A percentile compares a stretch with the other conserved stretches of the same genome.
phyloP scores from a whole-genome alignment of 2,113 vertebrate genomes.

The Heterotilapia buettikoferi region DNA sequence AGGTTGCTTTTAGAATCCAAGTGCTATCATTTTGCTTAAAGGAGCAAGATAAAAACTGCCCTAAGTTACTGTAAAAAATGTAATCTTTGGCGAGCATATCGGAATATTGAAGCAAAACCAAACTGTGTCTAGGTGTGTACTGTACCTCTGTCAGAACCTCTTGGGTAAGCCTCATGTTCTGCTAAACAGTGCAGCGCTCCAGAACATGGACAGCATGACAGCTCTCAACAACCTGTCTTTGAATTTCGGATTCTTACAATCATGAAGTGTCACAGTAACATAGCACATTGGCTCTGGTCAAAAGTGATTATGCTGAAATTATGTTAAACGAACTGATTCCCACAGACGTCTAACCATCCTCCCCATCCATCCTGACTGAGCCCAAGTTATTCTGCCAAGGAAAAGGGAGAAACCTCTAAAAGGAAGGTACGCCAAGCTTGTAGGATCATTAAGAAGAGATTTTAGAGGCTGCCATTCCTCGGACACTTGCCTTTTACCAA shows the following conservation, averaged over 20 bases:
- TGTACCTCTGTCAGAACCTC: background rate
- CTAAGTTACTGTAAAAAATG: background rate
- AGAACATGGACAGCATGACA: background rate
- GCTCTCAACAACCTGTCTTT: background rate
- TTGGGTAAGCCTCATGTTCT: background rate
- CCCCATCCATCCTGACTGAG: background rate
- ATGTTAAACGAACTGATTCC: background rate
- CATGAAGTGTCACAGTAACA: background rate
- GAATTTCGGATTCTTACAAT: background rate
- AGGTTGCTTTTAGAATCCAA: background rate
- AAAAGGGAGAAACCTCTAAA: background rate
- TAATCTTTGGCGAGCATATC: background rate
- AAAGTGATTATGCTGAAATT: background rate
- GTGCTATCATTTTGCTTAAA: background rate
- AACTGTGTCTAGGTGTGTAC: background rate
- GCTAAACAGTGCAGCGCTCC: background rate
- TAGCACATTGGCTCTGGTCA: background rate
- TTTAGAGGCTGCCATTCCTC: accelerated
- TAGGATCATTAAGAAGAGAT: background rate
- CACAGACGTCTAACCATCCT: background rate
- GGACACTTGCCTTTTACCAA: background rate
- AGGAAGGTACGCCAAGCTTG: background rate
- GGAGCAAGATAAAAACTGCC: background rate
- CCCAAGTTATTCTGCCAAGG: background rate
- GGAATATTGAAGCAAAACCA: background rate